Base-by-base conservation (phyloP, 2,888 invertebrate genomes). In the Xanthostigma xanthostigma region DNA sequence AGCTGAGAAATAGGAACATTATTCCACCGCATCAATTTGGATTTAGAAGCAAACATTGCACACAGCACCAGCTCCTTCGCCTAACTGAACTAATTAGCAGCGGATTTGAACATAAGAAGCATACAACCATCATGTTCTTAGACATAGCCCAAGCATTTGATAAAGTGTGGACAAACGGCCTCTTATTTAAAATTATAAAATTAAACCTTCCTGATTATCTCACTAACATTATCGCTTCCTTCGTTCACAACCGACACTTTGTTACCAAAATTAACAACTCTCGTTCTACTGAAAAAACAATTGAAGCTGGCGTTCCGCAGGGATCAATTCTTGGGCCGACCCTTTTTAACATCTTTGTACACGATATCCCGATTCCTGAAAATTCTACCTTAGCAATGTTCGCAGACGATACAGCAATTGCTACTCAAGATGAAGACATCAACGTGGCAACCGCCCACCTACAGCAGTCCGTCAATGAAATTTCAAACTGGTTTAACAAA, bases 61-160 rank as follows among this genome's bases (percentile, higher is more conserved):
- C 60, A 1, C 51, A 47, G 5, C 55, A 57, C 33, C 61, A 60
- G 49, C 50, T 61, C 10, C 48, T 51, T 2, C 39, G 55, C 43
- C 52, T 62, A 10, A 50, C 50, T 10, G 51, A 57, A 36, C 11
- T 49, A 8, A 54, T 57, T 11, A 41, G 51, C n/a, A 37, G 52
- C 3, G 56, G 54, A 41, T 54, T 58, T 10, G 50, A 55, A 13
- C 40, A 48, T 8, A 52, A 54, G n/a, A 46, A 55, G 41, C 49
- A 49, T 8, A 58, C 57, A 9, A 55, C 53, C 4, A 52, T 58
- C 38, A 47, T 58, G 1, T 49, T 58, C 8, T 50, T 63, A 0
- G 59, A 62, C 43, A 51, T 59, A 3, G 56, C 56, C 36, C 53
- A 57, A 46, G 59, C 59, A 2, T 61, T 62, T 45, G 57, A 60